Evolutionary conservation across 2,797 vertebrate genomes (phyloP), one percentile per base, ranked within the genome.

Genomic region (Phrynocephalus forsythii): DNA sequence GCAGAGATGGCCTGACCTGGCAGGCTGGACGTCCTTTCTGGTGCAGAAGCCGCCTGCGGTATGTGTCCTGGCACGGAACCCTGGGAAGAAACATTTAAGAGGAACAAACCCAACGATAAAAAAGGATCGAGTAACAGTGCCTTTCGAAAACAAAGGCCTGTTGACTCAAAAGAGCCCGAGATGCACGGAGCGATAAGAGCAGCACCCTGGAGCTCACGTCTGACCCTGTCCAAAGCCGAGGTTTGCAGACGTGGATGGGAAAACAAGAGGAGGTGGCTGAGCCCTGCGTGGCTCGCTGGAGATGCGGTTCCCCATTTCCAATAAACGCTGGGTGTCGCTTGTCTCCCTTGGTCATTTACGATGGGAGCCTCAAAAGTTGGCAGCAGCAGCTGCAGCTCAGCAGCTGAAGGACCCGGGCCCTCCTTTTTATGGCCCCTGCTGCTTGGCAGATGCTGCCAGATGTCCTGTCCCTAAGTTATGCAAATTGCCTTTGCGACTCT

Each of bases 51-150:
- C 90, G 24, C 78, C 38, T 91, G 50, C 86, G 83, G 24, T 33
- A 91, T 90, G 28, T 86, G 28, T 80, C 79, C 81, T 95, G 94
- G 92, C 92, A 92, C 79, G 79, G 69, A 79, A 0, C 52, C 24
- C 56, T 68, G 85, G 48, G 50, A 78, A 86, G 90, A 89, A 90
- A 0, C 0, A 69, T 83, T 81, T 0, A 83, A 90, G 60, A 93
- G 91, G 68, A 94, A 83, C 73, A 90, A 91, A 86, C 93, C 90
- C 91, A 91, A 86, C 90, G 92, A 89, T 93, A 95, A 95, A 92
- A 92, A 91, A 87, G 91, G 88, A 28, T 5, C 87, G 91, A 89
- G n/a, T 83, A 83, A 91, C 90, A 87, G 90, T 93, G 93, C 91
- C 93, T 93, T 94, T 90, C 87, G 91, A 92, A 95, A 93, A 91